Conservation (phyloP, 1,140 invertebrate genomes). For the Megathymus violae region DNA sequence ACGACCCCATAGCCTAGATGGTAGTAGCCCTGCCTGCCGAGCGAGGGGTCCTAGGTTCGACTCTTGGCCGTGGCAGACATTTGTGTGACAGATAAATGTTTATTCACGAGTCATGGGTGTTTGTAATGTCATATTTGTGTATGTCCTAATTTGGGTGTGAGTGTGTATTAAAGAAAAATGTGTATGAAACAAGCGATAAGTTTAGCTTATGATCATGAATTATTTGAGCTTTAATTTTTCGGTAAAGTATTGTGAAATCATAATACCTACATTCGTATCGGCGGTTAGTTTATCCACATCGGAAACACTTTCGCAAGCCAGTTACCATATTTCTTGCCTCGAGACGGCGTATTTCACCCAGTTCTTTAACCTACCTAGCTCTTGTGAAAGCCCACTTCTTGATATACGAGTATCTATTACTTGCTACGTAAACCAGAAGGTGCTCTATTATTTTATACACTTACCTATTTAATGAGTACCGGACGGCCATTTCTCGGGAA, state of each 20-base stretch:
- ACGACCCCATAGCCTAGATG: too few species aligned
- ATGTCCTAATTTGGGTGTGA: too few species aligned
- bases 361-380: constrained; percentile 20
- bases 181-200: too few species aligned
- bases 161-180: too few species aligned
- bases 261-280: not conserved
- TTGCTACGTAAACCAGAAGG: not conserved
- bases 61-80: too few species aligned
- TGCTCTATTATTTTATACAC: not conserved
- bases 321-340: constrained; percentile 29
- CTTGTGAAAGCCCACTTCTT: constrained; percentile 23
- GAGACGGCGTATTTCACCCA: constrained; percentile 24
- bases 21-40: too few species aligned
- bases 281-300: constrained; percentile 19
- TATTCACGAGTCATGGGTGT: too few species aligned
- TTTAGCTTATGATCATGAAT: too few species aligned
- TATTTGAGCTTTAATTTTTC: not conserved
- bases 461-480: constrained; percentile 12
- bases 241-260: constrained; percentile 8
- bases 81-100: too few species aligned
- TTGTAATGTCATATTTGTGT: too few species aligned
- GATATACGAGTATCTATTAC: constrained; percentile 1
- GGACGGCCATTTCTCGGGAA: not conserved
- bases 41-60: too few species aligned
- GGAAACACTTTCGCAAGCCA: constrained; percentile 26